Percentiles rank a stretch among this genome's conserved stretches.
Evolutionary conservation across 2,113 vertebrate genomes (phyloP).

Genomic region (Sinocyclocheilus rhinocerous): DNA sequence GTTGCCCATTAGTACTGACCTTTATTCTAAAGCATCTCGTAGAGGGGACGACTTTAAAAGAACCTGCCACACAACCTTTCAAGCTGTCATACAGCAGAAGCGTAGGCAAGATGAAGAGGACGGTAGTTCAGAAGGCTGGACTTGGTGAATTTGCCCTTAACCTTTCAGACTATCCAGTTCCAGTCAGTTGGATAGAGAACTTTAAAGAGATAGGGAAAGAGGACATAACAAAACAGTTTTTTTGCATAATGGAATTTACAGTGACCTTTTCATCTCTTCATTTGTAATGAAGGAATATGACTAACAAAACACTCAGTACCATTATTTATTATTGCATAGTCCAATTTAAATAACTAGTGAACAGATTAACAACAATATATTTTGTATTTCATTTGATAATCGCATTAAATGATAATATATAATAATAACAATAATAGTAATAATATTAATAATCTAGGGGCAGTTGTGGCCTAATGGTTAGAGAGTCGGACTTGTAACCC

Average conservation of each 20-base stretch:
- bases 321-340: not conserved
- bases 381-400: not conserved
- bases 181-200: slow-evolving; percentile 16
- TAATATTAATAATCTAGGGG: too few species aligned
- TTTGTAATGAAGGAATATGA: not conserved
- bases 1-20: slow-evolving; percentile 14
- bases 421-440: too few species aligned
- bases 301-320: not conserved
- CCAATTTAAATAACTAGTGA: not conserved
- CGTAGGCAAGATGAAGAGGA: not conserved
- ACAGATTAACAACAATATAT: not conserved
- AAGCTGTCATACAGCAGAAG: slow-evolving; percentile 22
- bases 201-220: not conserved
- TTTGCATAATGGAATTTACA: not conserved
- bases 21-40: slow-evolving; percentile 11
- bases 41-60: slow-evolving; percentile 2
- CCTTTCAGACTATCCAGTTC: not conserved
- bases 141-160: slow-evolving; percentile 54
- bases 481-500: too few species aligned
- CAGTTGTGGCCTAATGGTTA: too few species aligned
- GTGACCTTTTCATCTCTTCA: not conserved
- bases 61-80: slow-evolving; percentile 33
- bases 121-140: slow-evolving; percentile 49
- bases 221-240: not conserved
- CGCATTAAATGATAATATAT: not conserved